Evolutionary conservation across 2,888 invertebrate genomes (phyloP), one percentile per base, ranked within the genome.

Genomic region (Hipparchia sbordonii): DNA sequence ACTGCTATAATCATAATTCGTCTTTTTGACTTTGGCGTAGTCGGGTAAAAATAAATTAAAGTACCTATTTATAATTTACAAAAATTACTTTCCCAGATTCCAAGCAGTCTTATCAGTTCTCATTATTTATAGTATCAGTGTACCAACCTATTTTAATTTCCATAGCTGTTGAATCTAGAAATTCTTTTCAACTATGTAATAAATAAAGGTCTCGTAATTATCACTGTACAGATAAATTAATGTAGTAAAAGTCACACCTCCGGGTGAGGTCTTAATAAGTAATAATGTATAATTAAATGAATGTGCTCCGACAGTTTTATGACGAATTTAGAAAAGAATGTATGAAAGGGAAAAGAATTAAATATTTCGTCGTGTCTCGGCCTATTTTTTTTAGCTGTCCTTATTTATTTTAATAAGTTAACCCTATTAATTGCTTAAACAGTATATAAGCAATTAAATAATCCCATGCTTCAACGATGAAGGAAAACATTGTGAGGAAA

Each of bases 271-370:
- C 91, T 91, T 90, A 91, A 92, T 92, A 92, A 92, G 92, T 91
- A 89, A 79, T 91, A 89, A 90, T 90, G 89, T 91, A 88, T 89
- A 86, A 89, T 89, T 91, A 90, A 88, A 89, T 93, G 91, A 90
- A 93, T 94, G 92, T 93, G 92, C 93, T 93, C 93, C 89, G 90
- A 90, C 90, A 91, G 90, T 92, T 92, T 89, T 89, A 91, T 90
- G 92, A 93, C 93, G 93, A 93, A 93, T 92, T 92, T 92, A 92
- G 93, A 92, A 92, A 90, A 91, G 88, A 92, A 87, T 93, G 93
- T 93, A 93, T 89, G 92, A 91, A 91, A 93, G 88, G 87, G 83
- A 91, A 91, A 89, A 90, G 89, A 73, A 92, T 91, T 93, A 93
- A 93, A 93, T 93, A 92, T 87, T 93, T 93, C 93, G 93, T 94